These are phyloP conservation scores for Pterostichus niger DNA, from an alignment of 2,888 invertebrate genomes.

Conservation along the genomic window DNA sequence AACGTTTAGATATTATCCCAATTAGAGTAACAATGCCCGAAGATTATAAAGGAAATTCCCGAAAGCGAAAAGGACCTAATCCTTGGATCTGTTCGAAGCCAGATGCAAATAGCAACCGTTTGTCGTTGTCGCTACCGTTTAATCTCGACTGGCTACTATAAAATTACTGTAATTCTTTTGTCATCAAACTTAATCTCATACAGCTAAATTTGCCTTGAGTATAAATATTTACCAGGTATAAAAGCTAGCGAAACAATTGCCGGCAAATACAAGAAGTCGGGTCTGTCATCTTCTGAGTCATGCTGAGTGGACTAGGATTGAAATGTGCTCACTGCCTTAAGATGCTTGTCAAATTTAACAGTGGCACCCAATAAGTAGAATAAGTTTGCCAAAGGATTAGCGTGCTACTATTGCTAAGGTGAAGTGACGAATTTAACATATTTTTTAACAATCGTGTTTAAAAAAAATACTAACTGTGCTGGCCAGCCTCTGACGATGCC, in stretches of 20 bases:
- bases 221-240: slow-evolving; percentile 58
- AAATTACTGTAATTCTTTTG: slow-evolving; percentile 50
- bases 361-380: background rate
- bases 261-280: background rate
- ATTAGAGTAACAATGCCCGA: background rate
- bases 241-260: slow-evolving; percentile 29
- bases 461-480: no score
- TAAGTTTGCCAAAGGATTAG: no score
- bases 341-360: background rate
- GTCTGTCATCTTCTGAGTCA: slow-evolving; percentile 30
- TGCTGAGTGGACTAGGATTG: background rate
- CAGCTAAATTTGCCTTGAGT: background rate
- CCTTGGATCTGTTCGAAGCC: background rate
- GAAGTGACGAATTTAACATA: no score
- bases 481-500: no score
- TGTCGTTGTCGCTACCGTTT: slow-evolving; percentile 12
- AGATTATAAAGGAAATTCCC: slow-evolving; percentile 27
- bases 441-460: no score
- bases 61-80: background rate
- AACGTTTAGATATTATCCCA: slow-evolving; percentile 8
- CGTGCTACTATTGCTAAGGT: no score
- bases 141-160: slow-evolving; percentile 51
- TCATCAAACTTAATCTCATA: slow-evolving; percentile 27
- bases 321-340: background rate
- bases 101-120: background rate